These are phyloP conservation scores for Lacanobia oleracea DNA, from an alignment of 2,888 invertebrate species.

Conservation along the genomic window DNA sequence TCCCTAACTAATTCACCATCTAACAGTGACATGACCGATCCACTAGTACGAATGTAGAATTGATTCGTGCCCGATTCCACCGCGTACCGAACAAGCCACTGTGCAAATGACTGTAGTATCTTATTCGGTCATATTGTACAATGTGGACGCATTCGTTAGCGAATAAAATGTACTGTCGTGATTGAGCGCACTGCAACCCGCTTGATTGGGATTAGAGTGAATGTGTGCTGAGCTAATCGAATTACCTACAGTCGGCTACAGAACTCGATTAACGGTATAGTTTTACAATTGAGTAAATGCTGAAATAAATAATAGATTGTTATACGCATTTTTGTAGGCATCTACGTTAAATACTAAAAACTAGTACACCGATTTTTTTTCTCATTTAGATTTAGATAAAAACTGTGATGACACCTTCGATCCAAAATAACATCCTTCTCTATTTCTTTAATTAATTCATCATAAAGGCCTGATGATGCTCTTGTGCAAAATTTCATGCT, in stretches of 20 bases:
- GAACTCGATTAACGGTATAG: background rate
- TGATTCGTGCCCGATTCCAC: slow-evolving; percentile 57
- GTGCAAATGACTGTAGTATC: slow-evolving; percentile 46
- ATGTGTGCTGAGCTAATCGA: slow-evolving; percentile 37
- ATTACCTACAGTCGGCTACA: slow-evolving; percentile 11
- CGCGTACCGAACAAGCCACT: slow-evolving; percentile 16
- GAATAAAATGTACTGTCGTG: slow-evolving; percentile 48
- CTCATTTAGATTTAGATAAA: too few species aligned
- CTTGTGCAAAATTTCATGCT: background rate
- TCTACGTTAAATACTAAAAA: too few species aligned
- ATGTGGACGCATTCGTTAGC: slow-evolving; percentile 41
- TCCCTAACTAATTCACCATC: background rate
- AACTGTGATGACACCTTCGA: too few species aligned
- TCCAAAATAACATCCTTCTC: too few species aligned
- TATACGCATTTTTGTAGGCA: too few species aligned
- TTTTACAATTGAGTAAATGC: background rate
- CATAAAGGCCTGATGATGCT: too few species aligned
- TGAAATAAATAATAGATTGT: background rate
- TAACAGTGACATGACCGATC: slow-evolving; percentile 13
- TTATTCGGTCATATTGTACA: slow-evolving; percentile 51
- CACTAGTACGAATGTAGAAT: slow-evolving; percentile 19
- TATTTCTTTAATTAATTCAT: too few species aligned
- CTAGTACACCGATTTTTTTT: too few species aligned
- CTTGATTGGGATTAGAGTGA: slow-evolving; percentile 55
- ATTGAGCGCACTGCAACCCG: slow-evolving; percentile 44